phyloP scores from a whole-genome alignment of 2,113 vertebrate species.

The Calidris pygmaea region DNA sequence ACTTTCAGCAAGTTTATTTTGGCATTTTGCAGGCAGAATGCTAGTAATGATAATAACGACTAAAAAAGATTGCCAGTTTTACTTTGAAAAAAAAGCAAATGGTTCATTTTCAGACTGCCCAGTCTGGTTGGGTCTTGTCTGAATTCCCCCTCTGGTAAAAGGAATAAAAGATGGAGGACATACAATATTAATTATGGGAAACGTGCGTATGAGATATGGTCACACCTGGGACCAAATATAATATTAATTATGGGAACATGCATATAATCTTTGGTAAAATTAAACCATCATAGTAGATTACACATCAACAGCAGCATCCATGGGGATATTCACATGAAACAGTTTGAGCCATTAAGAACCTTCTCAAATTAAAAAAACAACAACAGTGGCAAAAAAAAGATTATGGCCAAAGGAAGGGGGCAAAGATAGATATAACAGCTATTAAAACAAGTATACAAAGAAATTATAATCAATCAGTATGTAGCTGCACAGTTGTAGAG shows the following conservation, averaged over 20 bases:
- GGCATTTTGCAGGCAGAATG: constrained; percentile 1
- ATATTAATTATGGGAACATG: background rate
- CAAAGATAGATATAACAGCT: background rate
- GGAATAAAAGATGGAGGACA: background rate
- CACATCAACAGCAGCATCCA: background rate
- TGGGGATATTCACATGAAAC: background rate
- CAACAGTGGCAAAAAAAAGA: background rate
- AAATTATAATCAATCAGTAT: background rate
- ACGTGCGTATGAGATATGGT: background rate
- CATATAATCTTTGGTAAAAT: background rate
- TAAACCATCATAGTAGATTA: background rate
- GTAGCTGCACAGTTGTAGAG: background rate
- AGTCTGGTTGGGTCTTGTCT: background rate
- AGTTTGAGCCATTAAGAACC: background rate
- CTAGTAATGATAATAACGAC: background rate
- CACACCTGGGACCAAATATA: background rate
- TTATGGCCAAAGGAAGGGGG: background rate
- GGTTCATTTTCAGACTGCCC: background rate
- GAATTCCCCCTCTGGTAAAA: background rate
- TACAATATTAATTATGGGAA: background rate
- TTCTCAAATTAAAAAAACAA: background rate
- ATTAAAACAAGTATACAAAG: background rate
- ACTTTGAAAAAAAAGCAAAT: background rate
- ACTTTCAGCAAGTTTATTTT: constrained; percentile 3
- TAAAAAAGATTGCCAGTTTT: background rate